Evolutionary conservation across 1,140 invertebrate genomes (phyloP).

Genomic region (Tetramorium simillimum): DNA sequence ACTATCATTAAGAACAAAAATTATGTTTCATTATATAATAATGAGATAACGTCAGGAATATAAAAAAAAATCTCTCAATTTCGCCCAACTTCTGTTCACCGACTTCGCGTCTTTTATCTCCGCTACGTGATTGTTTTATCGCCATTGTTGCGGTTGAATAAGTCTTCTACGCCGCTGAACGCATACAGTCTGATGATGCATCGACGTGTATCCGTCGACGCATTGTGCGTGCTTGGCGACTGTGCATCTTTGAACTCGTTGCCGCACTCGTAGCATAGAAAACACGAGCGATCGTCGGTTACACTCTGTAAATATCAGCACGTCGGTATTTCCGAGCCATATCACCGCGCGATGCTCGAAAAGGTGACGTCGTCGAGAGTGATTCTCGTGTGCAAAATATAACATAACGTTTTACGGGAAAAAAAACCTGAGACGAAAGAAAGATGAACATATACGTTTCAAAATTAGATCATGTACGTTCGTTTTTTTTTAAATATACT

Average conservation of each 20-base stretch:
- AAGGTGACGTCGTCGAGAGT: neutral
- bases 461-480: neutral
- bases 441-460: neutral
- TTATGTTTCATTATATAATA: too few relatives aligned
- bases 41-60: neutral
- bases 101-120: constrained; percentile 51
- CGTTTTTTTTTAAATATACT: neutral
- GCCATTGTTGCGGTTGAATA: constrained; percentile 42
- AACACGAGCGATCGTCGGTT: constrained; percentile 25
- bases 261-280: neutral
- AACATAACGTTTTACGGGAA: neutral
- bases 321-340: neutral
- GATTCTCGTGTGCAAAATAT: neutral
- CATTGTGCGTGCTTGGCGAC: constrained; percentile 30
- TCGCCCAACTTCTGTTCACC: neutral
- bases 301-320: neutral
- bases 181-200: constrained; percentile 16
- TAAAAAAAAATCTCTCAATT: neutral
- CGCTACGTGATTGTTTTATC: constrained; percentile 58
- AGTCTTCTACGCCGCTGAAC: constrained; percentile 44
- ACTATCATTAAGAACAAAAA: too few relatives aligned
- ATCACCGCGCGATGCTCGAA: neutral
- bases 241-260: neutral
- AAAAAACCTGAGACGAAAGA: neutral
- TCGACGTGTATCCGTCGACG: constrained; percentile 16